A percentile compares a stretch with the other conserved stretches of the same genome.
Evolutionary conservation across 2,888 invertebrate species (phyloP).

Genomic region (Leptura quadrifasciata): DNA sequence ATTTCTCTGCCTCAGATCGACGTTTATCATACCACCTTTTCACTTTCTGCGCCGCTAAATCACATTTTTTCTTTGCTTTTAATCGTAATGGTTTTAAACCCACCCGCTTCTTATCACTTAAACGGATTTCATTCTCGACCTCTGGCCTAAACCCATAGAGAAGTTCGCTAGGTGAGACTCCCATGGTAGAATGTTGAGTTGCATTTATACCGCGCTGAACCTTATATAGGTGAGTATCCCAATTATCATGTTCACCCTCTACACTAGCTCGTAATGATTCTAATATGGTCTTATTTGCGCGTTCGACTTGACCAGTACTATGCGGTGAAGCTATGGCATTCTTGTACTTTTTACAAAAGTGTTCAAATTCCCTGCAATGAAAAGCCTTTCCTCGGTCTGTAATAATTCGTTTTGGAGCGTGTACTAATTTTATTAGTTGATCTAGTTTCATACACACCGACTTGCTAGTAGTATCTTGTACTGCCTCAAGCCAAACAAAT

Average conservation of each 20-base stretch:
- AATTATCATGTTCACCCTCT: background rate
- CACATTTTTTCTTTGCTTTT: background rate
- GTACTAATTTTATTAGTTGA: too few relatives aligned
- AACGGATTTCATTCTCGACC: background rate
- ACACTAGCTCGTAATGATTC: background rate
- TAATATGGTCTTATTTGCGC: background rate
- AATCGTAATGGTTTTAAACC: background rate
- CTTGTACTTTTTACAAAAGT: conserved; percentile 36
- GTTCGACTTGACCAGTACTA: conserved; percentile 35
- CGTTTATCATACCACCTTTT: background rate
- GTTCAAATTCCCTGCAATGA: conserved; percentile 33
- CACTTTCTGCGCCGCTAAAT: background rate
- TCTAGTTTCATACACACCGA: too few relatives aligned
- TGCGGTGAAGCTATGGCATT: conserved; percentile 37
- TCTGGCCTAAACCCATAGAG: background rate
- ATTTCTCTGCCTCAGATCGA: background rate
- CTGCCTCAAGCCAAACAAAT: too few relatives aligned
- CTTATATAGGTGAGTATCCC: background rate
- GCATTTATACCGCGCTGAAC: background rate
- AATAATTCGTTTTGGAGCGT: conserved; percentile 29
- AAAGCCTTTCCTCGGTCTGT: conserved; percentile 40
- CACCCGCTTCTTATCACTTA: background rate
- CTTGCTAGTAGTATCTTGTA: too few relatives aligned
- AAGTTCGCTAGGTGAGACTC: background rate
- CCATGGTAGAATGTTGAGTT: background rate